Evolutionary conservation across 2,113 vertebrate species (phyloP).

Genomic region (Vulpes ferrilata): DNA sequence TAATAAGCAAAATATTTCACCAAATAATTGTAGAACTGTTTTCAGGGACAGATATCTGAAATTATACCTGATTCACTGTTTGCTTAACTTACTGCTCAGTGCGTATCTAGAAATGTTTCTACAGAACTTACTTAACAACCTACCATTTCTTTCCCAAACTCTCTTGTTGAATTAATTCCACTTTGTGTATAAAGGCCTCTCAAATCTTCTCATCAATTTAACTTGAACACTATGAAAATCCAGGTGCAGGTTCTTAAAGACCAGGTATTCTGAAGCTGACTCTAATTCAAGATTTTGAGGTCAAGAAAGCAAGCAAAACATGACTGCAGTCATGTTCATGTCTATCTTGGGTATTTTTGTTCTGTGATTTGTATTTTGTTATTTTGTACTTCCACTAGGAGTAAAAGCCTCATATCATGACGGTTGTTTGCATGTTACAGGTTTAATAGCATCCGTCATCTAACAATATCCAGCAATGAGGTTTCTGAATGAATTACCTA

Average conservation of each 20-base stretch:
- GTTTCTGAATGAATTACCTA: not conserved
- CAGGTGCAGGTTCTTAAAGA: not conserved
- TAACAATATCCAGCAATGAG: not conserved
- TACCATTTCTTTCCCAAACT: not conserved
- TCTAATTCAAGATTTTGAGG: not conserved
- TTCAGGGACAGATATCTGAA: not conserved
- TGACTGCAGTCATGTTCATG: not conserved
- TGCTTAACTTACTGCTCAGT: not conserved
- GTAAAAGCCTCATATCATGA: not conserved
- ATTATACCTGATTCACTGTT: not conserved
- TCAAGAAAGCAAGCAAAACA: not conserved
- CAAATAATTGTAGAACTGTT: not conserved
- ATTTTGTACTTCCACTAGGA: not conserved
- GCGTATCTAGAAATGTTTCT: not conserved
- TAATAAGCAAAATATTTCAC: not conserved
- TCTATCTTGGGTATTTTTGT: not conserved
- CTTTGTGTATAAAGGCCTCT: not conserved
- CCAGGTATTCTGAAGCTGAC: not conserved
- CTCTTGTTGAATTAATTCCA: not conserved
- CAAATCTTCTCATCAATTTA: not conserved
- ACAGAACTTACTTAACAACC: not conserved
- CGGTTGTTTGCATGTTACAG: not conserved
- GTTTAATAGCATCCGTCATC: not conserved
- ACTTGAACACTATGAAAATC: not conserved
- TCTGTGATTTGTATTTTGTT: not conserved